Base-by-base conservation (phyloP, 2,888 invertebrate genomes). In the Campoplex capitator region DNA sequence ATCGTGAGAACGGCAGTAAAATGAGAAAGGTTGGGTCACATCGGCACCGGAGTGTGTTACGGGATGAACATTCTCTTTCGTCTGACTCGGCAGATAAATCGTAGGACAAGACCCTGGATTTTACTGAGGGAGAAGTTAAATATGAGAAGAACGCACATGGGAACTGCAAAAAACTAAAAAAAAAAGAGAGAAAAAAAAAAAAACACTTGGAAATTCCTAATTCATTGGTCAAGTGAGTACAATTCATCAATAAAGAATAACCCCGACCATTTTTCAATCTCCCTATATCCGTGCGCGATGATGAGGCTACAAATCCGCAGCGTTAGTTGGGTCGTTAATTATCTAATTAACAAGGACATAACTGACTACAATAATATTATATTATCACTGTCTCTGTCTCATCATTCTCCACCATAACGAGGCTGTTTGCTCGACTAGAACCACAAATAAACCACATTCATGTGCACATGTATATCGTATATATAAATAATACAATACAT, bases 41-140 rank as follows among this genome's bases (percentile, higher is more conserved):
- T 62, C 32, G 71, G 28, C 62, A 11, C 13, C 13, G n/a, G 45
- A 65, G 35, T 56, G n/a, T 54, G 23, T 79, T 71, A 75, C 68
- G 56, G 48, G 45, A 45, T 32, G 67, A 76, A 77, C 58, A 80
- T 80, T 51, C 80, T 71, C 73, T 67, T 76, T 71, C 67, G 45
- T 78, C 81, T 78, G 80, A 84, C 81, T 77, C 76, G 74, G 74
- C 73, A 54, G 81, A 86, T 81, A 71, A 86, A 78, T 83, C 80
- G 83, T 76, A 67, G 38, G 83, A 45, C 42, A 70, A 76, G 32
- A 76, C 35, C 75, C 62, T 42, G n/a, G 73, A 62, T n/a, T 65
- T 4, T 18, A 62, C 38, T 16, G 38, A 51, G 62, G 62, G 16
- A n/a, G 16, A 38, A 51, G 45, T 48, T 70, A 65, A 76, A 83